Evolutionary conservation across 2,113 vertebrate genomes (phyloP).

Genomic region (Sphyrna mokarran): DNA sequence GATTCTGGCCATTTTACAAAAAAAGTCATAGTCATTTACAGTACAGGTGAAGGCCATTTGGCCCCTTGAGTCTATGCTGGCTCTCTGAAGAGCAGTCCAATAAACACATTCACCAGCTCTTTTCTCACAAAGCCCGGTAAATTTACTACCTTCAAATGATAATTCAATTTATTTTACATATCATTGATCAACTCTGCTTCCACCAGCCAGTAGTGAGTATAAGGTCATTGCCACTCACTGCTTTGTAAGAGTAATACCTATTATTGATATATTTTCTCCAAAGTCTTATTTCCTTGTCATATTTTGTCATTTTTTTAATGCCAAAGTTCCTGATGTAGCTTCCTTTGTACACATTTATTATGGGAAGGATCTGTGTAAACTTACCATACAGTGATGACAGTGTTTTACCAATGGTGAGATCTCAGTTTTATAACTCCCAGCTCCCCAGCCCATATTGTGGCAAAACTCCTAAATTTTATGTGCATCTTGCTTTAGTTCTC

Average conservation of each 20-base stretch:
- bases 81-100: background rate
- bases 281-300: background rate
- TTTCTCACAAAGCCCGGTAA: background rate
- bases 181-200: too few species aligned
- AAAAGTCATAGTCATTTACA: background rate
- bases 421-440: background rate
- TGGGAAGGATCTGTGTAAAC: too few species aligned
- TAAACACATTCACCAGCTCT: background rate
- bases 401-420: background rate
- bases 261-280: background rate
- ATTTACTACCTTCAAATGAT: background rate
- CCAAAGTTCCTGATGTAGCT: background rate
- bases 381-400: background rate
- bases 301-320: conserved; percentile 20
- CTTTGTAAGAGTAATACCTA: background rate
- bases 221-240: too few species aligned
- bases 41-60: background rate
- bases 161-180: too few species aligned
- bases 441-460: background rate
- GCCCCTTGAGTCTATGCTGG: background rate
- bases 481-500: background rate
- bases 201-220: too few species aligned
- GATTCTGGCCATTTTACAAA: background rate
- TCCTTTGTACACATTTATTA: background rate
- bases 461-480: background rate